Evolutionary conservation across 2,888 invertebrate species (phyloP), one percentile per base, ranked within the genome.

Genomic region (Macrosoma leucophasiata): DNA sequence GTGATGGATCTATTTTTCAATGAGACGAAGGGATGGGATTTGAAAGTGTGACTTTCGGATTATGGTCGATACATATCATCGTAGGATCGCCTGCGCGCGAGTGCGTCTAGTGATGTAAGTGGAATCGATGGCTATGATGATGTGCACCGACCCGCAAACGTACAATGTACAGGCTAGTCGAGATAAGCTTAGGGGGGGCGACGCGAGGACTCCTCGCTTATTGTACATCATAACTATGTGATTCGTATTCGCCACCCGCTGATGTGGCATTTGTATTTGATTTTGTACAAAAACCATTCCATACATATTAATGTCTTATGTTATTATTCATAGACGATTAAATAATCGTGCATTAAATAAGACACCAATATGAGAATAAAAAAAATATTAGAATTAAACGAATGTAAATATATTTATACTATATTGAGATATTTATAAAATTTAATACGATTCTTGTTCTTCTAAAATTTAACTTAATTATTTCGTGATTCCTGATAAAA

Each of bases 221-320:
- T 56, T 58, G 55, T 58, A 58, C 64, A 55, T 67, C 67, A 60
- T 68, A 56, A 61, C 52, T 58, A 62, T 75, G 78, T 79, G 76
- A 79, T 81, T 73, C 62, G 63, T 74, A 70, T 65, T 58, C 63
- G 67, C 68, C 68, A 69, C 77, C 76, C 65, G 56, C 7, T 5
- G 7, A 6, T 62, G 62, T 55, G 68, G 76, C 73, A 67, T 75
- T 71, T 68, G 67, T 74, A 69, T 74, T 79, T 76, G 68, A 67
- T 77, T 78, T 79, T 84, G 81, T 82, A 81, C 81, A 81, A 82
- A 76, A 81, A 78, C 76, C 82, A 84, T 84, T 84, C 82, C 82
- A 78, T 81, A 62, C 70, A 72, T 75, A 68, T 72, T 75, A 71
- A 72, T 66, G 60, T 74, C 66, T 78, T 70, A 69, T 66, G 22